These are phyloP conservation scores for Eupithecia subumbrata DNA, from an alignment of 2,888 invertebrate species.

Conservation along the genomic window DNA sequence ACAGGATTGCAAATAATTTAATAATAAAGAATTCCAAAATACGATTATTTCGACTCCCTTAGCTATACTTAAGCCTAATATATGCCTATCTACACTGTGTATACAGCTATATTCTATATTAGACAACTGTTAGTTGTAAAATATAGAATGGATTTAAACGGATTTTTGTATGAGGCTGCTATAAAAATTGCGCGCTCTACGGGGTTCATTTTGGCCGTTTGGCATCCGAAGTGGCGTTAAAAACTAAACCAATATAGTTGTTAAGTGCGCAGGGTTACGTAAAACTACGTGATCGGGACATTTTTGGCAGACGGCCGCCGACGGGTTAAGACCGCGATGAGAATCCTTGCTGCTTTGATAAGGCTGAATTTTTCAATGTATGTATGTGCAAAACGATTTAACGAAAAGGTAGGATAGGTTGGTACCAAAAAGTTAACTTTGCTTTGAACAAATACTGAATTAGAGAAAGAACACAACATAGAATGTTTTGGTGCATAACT, in stretches of 20 bases:
- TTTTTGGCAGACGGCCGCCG: constrained; percentile 66
- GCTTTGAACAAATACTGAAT: not conserved
- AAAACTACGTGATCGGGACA: constrained; percentile 65
- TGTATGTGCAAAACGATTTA: not conserved
- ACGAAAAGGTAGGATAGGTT: not conserved
- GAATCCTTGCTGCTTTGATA: constrained; percentile 27
- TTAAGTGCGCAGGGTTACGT: constrained; percentile 71
- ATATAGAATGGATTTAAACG: not conserved
- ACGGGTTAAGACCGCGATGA: constrained; percentile 48
- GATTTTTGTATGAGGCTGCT: constrained; percentile 33
- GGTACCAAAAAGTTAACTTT: not conserved
- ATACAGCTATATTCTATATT: not conserved
- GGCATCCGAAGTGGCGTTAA: constrained; percentile 67
- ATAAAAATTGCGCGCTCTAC: constrained; percentile 53
- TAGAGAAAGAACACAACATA: not conserved
- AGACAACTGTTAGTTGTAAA: no score
- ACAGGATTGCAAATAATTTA: no score
- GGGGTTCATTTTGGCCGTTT: constrained; percentile 65
- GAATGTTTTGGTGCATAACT: not conserved
- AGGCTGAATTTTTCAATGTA: not conserved
- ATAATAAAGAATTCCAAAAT: not conserved
- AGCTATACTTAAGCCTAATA: not conserved
- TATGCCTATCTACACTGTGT: not conserved
- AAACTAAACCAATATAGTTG: constrained; percentile 80
- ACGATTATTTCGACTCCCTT: not conserved